Evolutionary conservation across 2,113 vertebrate species (phyloP).

Genomic region (Plotosus lineatus): DNA sequence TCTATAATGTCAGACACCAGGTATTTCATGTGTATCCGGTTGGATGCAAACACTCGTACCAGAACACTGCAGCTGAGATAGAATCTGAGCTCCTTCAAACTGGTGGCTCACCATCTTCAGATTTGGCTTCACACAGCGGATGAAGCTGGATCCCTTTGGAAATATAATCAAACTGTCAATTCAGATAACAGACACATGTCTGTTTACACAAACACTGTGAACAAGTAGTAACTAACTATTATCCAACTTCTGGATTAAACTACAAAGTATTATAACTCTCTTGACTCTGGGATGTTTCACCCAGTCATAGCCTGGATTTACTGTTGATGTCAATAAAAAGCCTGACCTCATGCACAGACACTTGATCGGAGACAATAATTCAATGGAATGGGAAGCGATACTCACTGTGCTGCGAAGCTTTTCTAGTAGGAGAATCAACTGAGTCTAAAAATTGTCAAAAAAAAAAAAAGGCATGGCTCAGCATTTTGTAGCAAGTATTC

Average conservation of each 20-base stretch:
- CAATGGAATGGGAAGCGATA: constrained; percentile 44
- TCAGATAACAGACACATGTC: neutral
- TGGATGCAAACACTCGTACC: constrained; percentile 68
- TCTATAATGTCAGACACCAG: neutral
- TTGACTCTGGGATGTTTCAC: neutral
- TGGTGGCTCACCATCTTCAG: constrained; percentile 97
- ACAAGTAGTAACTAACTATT: neutral
- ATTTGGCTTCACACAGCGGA: constrained; percentile 98
- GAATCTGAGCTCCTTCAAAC: constrained; percentile 96
- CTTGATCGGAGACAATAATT: neutral
- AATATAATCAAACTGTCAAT: neutral
- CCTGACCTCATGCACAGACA: neutral
- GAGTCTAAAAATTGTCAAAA: constrained; percentile 77
- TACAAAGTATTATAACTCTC: neutral
- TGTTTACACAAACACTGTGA: too few relatives aligned
- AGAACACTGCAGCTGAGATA: constrained; percentile 97
- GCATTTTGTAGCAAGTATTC: neutral
- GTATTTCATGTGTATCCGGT: neutral
- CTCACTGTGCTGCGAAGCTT: constrained; percentile 97
- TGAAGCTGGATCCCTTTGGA: constrained; percentile 91
- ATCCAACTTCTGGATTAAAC: neutral
- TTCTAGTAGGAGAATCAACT: constrained; percentile 93
- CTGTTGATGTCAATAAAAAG: neutral
- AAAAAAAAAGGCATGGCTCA: neutral
- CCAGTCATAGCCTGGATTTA: neutral